phyloP scores from a whole-genome alignment of 1,140 invertebrate genomes.

The Anoplophora glabripennis region DNA sequence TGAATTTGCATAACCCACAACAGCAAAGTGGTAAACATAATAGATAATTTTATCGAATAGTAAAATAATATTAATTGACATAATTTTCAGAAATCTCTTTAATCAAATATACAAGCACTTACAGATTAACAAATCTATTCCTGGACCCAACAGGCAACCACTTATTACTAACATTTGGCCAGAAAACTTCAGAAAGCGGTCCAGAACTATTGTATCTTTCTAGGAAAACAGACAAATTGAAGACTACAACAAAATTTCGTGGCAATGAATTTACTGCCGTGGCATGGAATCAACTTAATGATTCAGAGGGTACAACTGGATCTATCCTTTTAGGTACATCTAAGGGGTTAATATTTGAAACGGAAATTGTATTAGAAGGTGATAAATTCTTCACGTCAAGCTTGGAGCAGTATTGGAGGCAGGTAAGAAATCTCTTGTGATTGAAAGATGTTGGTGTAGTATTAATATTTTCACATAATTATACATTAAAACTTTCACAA shows the following conservation, averaged over 20 bases:
- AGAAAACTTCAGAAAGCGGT: conserved; percentile 61
- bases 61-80: not conserved
- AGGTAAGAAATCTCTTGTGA: conserved; percentile 57
- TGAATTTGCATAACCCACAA: conserved; percentile 78
- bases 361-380: conserved; percentile 76
- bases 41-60: not conserved
- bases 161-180: conserved; percentile 71
- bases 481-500: conserved; percentile 2
- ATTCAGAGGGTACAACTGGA: conserved; percentile 67
- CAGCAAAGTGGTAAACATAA: conserved; percentile 66
- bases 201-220: conserved; percentile 80
- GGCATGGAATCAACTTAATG: conserved; percentile 81
- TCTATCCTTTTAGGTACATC: conserved; percentile 84
- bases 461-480: conserved; percentile 25
- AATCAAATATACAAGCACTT: conserved; percentile 59
- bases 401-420: conserved; percentile 81
- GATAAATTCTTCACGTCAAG: conserved; percentile 69
- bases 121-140: conserved; percentile 71
- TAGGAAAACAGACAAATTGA: conserved; percentile 52
- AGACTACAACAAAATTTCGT: conserved; percentile 57
- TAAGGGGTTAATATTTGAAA: conserved; percentile 88
- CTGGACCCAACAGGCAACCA: conserved; percentile 86
- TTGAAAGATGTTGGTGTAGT: conserved; percentile 6
- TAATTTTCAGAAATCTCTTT: conserved; percentile 57
- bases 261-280: conserved; percentile 88